Conservation (phyloP, 2,888 invertebrate genomes). For the Caenorhabditis afra region DNA sequence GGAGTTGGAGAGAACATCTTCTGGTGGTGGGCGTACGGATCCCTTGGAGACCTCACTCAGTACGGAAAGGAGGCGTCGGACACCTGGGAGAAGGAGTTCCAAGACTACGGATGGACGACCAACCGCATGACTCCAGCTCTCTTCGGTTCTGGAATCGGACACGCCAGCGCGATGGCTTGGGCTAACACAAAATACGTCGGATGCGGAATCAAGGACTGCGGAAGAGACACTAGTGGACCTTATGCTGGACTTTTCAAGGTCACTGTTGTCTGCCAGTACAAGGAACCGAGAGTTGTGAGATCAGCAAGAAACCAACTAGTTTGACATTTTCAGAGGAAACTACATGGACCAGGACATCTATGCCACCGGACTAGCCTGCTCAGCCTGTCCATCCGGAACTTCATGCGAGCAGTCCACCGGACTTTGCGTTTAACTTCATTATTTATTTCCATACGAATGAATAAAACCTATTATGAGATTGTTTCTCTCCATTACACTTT, state of each 20-base stretch:
- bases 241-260: too few relatives aligned
- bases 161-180: constrained; percentile 61
- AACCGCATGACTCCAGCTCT: too few relatives aligned
- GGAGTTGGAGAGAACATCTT: constrained; percentile 56
- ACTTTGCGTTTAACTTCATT: constrained; percentile 38
- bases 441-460: too few relatives aligned
- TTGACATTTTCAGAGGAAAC: constrained; percentile 59
- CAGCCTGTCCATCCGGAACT: constrained; percentile 52
- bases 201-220: constrained; percentile 55
- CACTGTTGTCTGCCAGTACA: constrained; percentile 57
- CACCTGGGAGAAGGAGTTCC: too few relatives aligned
- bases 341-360: constrained; percentile 43
- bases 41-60: too few relatives aligned
- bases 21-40: too few relatives aligned
- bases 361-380: constrained; percentile 40
- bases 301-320: too few relatives aligned
- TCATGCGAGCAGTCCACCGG: constrained; percentile 35
- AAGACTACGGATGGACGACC: too few relatives aligned
- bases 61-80: too few relatives aligned
- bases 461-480: too few relatives aligned
- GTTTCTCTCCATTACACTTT: too few relatives aligned
- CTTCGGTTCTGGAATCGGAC: too few relatives aligned
- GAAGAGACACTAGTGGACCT: constrained; percentile 34
- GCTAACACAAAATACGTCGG: constrained; percentile 42
- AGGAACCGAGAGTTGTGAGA: constrained; percentile 30